A percentile compares a stretch with the other conserved stretches of the same genome.
Conservation (phyloP, 2,113 vertebrate genomes). For the Apteryx owenii region DNA sequence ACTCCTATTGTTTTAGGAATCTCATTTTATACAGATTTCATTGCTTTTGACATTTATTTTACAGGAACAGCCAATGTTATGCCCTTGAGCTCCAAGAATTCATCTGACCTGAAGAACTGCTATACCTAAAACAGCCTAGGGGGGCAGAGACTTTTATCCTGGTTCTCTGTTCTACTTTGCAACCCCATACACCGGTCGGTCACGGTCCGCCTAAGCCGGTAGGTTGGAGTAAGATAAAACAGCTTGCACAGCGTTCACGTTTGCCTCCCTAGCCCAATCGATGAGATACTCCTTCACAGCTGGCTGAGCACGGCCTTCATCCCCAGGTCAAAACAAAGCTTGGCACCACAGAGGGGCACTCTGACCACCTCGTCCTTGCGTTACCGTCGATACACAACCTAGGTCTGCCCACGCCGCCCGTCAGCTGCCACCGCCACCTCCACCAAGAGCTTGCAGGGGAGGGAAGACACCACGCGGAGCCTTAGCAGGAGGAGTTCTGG, state of each 20-base stretch:
- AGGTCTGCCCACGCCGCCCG: background rate
- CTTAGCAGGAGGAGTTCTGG: background rate
- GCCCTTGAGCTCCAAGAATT: slow-evolving; percentile 19
- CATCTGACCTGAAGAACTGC: background rate
- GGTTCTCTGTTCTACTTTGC: background rate
- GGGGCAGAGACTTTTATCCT: background rate
- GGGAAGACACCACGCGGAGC: rapidly evolving
- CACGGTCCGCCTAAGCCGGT: background rate
- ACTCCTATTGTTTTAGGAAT: background rate
- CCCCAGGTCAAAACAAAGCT: background rate
- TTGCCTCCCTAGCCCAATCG: background rate
- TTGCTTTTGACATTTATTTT: background rate
- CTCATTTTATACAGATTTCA: background rate
- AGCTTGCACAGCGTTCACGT: background rate
- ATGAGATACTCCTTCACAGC: background rate
- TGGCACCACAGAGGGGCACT: background rate
- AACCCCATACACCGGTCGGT: background rate
- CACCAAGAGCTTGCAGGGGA: background rate
- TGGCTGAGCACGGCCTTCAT: background rate
- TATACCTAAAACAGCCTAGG: background rate
- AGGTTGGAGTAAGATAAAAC: background rate
- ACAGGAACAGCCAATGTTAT: background rate
- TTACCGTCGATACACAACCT: rapidly evolving
- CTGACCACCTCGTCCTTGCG: background rate
- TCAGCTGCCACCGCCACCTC: background rate